Base-by-base conservation (phyloP, 1,140 invertebrate species). In the Drosophila leontia region DNA sequence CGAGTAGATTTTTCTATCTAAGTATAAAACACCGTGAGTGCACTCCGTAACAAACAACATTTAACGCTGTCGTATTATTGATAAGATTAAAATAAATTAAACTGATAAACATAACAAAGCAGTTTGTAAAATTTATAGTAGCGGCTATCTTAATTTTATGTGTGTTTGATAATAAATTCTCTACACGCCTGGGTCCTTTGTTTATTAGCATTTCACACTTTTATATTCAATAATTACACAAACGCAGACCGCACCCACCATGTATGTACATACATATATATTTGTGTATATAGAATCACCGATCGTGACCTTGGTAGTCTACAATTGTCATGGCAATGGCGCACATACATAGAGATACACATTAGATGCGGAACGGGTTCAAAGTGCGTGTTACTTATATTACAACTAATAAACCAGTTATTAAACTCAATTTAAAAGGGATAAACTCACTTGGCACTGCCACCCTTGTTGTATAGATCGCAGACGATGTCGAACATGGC, bases 401-500 rank as follows among this genome's bases (percentile, higher is more conserved):
- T 17, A 15, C 3, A 45, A 7, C 3, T 13, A 19, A 13, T 9
- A 35, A 37, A 23, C 51, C 3, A 55, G 3, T 32, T 37, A 59
- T 55, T 47, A 6, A 45, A 58, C 37, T 23, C 7, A 45, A 7
- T 59, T 35, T 9, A 57, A 37, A n/a, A 44, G 3, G 0, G 8
- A 15, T n/a, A 12, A n/a, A 48, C 88, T 92, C 26, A 92, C 91
- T 80, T 85, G 56, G 47, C 48, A 13, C 75, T 58, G 29, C 75
- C 59, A 12, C 78, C 74, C 23, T 70, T 17, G 32, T 81, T 70
- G 56, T 92, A 92, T 6, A 92, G 59, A 26, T 92, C 80, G 7
- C 78, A 50, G 13, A 92, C 35, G 0, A 80, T 1, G 71, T 92
- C 78, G 19, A 92, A 87, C 62, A 92, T 85, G 0, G 84, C 64